Conservation (phyloP, 1,140 invertebrate species). For the Calliphora vicina region DNA sequence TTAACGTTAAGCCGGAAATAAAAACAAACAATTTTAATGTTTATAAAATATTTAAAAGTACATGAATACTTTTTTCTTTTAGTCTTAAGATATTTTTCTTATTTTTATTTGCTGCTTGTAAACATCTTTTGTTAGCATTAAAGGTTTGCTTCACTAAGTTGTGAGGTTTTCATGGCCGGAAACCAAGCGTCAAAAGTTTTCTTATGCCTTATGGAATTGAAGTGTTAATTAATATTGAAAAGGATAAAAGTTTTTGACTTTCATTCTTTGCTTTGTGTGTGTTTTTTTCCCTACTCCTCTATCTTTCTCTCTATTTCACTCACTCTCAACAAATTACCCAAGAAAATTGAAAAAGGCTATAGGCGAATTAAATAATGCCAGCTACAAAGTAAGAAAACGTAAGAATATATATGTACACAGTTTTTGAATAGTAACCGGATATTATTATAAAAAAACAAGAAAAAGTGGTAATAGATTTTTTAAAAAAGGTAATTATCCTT, state of each 20-base stretch:
- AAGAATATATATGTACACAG: background rate
- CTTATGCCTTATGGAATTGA: slow-evolving; percentile 53
- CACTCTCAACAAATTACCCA: background rate
- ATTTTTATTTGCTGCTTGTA: background rate
- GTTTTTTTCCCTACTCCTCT: background rate
- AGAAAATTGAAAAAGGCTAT: background rate
- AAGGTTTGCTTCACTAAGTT: too few species aligned
- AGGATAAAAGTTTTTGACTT: slow-evolving; percentile 48
- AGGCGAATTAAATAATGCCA: background rate
- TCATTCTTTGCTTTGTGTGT: background rate
- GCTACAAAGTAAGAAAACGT: background rate
- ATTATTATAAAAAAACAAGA: background rate
- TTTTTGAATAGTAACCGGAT: background rate
- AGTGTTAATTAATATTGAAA: slow-evolving; percentile 63
- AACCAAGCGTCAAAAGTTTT: slow-evolving; percentile 30
- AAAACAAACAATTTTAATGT: background rate
- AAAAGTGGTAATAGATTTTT: background rate
- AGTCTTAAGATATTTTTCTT: background rate
- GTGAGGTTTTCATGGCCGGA: slow-evolving; percentile 14
- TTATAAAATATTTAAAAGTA: background rate
- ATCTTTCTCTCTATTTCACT: background rate
- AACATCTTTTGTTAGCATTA: background rate
- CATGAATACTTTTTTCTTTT: background rate
- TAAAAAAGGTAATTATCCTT: slow-evolving; percentile 1
- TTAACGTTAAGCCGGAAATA: background rate